Base-by-base conservation (phyloP, 2,888 invertebrate species). In the Phymatocera aterrima region DNA sequence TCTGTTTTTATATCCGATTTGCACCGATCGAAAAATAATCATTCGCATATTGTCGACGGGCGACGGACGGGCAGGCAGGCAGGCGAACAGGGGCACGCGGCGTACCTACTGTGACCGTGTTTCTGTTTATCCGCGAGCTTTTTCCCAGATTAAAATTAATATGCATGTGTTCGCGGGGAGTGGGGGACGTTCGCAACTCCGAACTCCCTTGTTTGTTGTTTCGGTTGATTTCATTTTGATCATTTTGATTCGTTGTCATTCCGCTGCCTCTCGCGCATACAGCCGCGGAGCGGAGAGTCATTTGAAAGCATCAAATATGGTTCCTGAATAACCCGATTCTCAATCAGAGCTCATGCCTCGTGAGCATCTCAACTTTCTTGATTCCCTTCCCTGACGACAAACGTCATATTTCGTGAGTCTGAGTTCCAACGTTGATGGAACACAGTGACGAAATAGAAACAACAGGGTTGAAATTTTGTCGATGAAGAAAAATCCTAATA, bases 121-220 rank as follows among this genome's bases (percentile, higher is more conserved):
- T 80, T 81, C 82, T 81, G 81, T 84, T 87, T 84, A 72, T 72
- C 72, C 51, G 72, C 31, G 21, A 51, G 87, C 85, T 88, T 89
- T 89, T 89, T 88, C 86, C 85, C 83, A 87, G 89, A 89, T 90
- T 88, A 88, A 89, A 89, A 90, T 90, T 90, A 90, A 90, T 89
- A 90, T 90, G 90, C 89, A 90, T 90, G 89, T 87, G 85, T 82
- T 85, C 83, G 86, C 83, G 85, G 82, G n/a, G 82, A 75, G 43
- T 40, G 68, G 37, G 18, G 75, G 70, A 79, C 70, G 57, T 40
- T 24, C 28, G 12, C 3, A 21, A 18, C 24, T 46, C 46, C 51
- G 8, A 31, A 12, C 70, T 6, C 18, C 28, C n/a, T 31, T 88
- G 89, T 90, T 90, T 90, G 89, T 89, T 89, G 34, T 89, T 88